These are phyloP conservation scores for Reticulitermes lucifugus DNA, from an alignment of 2,888 invertebrate genomes.

Conservation along the genomic window DNA sequence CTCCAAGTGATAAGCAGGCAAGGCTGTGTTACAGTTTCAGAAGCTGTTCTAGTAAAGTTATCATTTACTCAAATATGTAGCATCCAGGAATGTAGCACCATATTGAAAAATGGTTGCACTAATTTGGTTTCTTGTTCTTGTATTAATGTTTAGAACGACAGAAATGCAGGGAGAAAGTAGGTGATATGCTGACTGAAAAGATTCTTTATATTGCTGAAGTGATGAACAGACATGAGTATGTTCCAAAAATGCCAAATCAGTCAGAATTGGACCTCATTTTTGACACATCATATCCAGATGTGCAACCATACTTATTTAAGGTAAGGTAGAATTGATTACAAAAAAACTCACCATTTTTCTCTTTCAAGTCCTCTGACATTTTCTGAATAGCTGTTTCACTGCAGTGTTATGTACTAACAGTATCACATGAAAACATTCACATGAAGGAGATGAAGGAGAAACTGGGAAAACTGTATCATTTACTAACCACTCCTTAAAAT, in stretches of 20 bases:
- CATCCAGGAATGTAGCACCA: no score
- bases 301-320: slow-evolving; percentile 97
- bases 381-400: not conserved
- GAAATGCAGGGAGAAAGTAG: slow-evolving; percentile 87
- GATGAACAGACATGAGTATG: slow-evolving; percentile 95
- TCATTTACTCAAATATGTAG: no score
- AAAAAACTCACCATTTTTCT: not conserved
- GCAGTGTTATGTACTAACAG: not conserved
- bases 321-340: slow-evolving; percentile 64
- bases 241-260: slow-evolving; percentile 95
- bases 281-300: slow-evolving; percentile 91
- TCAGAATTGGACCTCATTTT: slow-evolving; percentile 94
- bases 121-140: not conserved
- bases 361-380: not conserved
- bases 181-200: slow-evolving; percentile 90
- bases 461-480: not conserved
- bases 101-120: not conserved
- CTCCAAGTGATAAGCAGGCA: no score
- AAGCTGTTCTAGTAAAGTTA: no score
- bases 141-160: slow-evolving; percentile 74
- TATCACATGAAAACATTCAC: not conserved
- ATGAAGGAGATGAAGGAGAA: not conserved
- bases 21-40: no score
- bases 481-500: not conserved
- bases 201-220: slow-evolving; percentile 94